Evolutionary conservation across 2,888 invertebrate species (phyloP), one percentile per base, ranked within the genome.

Genomic region (Idaea biselata): DNA sequence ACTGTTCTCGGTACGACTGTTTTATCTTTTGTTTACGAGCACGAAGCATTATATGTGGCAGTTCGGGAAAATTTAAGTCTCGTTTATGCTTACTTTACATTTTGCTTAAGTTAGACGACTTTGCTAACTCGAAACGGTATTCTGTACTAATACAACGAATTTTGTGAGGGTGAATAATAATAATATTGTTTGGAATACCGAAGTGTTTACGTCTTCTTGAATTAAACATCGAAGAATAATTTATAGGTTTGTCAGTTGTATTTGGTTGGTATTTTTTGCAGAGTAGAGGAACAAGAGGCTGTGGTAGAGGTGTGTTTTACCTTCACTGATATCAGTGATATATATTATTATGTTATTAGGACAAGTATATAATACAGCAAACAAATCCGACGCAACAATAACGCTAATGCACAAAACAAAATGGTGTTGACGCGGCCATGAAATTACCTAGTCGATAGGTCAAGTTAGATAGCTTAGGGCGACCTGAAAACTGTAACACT

Each of bases 1-100:
- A 66, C 60, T 58, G 64, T 63, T 63, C 63, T 62, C 61, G 59
- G 62, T 63, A 62, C 61, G 68, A 74, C 73, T 75, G 70, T 74
- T 78, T 80, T 80, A 80, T 80, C 73, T 77, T 74, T 78, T 79
- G 79, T 80, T 80, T 79, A 79, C 74, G 79, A 77, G 69, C 72
- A 59, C 61, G 63, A 64, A 73, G 73, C 73, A 77, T 78, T 77
- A 80, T 77, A 76, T 75, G 77, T 78, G 76, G 77, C 77, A 77
- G 77, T 79, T 80, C 74, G 74, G 67, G 72, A 72, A 77, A 78
- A 77, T 80, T 74, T 79, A 77, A 79, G 68, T 66, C 74, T 62
- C 77, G 69, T 79, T 80, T 79, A 77, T 73, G 73, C 74, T 74
- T 76, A 80, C 69, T 78, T 80, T 77, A 72, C 73, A 78, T 80